A percentile compares a stretch with the other conserved stretches of the same genome.
Evolutionary conservation across 2,888 invertebrate species (phyloP).

Genomic region (Aelia acuminata): DNA sequence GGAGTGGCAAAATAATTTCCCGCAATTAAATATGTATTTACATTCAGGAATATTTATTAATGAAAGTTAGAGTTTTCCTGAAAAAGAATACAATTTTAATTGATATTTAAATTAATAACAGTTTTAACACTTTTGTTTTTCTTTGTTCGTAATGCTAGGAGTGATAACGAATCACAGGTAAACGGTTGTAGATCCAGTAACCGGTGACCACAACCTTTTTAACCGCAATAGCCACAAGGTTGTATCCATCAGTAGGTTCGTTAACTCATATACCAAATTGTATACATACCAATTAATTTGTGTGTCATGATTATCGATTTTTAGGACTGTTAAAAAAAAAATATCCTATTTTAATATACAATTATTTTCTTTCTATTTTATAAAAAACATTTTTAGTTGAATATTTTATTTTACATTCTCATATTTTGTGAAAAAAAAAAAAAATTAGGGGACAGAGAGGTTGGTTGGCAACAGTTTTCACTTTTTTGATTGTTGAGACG

Average conservation of each 20-base stretch:
- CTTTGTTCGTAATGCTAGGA: not conserved
- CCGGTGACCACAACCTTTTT: not conserved
- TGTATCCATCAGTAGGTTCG: not conserved
- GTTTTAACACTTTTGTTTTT: not conserved
- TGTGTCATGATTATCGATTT: not conserved
- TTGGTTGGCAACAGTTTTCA: too few relatives aligned
- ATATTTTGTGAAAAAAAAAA: too few relatives aligned
- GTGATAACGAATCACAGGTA: not conserved
- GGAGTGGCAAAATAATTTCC: too few relatives aligned
- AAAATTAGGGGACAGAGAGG: too few relatives aligned
- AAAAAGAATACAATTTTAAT: not conserved
- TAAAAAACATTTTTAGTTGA: too few relatives aligned
- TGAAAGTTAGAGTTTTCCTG: too few relatives aligned
- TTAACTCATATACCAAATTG: not conserved
- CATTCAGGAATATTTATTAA: too few relatives aligned
- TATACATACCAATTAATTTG: conserved; percentile 2
- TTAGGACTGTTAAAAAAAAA: not conserved
- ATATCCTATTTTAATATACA: too few relatives aligned
- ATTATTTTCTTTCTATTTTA: too few relatives aligned
- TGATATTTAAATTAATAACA: not conserved
- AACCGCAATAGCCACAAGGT: conserved; percentile 11
- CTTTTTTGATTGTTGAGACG: too few relatives aligned
- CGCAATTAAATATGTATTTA: too few relatives aligned
- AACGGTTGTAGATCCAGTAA: not conserved
- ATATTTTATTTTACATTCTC: too few relatives aligned